phyloP scores from a whole-genome alignment of 2,113 vertebrate species.

The Vulpes lagopus region DNA sequence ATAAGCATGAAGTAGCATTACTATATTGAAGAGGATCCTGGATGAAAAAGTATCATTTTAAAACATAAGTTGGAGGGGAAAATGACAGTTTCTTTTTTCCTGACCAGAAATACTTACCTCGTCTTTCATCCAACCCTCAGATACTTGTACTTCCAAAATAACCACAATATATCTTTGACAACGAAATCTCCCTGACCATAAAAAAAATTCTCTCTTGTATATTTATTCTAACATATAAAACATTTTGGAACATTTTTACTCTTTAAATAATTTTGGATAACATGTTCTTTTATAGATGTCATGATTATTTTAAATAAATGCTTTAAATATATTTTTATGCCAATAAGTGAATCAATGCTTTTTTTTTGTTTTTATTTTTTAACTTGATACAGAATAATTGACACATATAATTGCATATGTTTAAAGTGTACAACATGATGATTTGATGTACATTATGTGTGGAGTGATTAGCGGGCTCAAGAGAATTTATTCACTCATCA shows the following conservation, averaged over 20 bases:
- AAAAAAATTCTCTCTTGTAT: background rate
- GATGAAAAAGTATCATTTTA: background rate
- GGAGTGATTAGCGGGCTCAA: background rate
- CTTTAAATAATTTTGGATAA: background rate
- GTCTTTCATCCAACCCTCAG: background rate
- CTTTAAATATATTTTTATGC: conserved; percentile 40
- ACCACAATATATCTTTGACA: background rate
- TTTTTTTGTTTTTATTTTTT: background rate
- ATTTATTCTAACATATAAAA: background rate
- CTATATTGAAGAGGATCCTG: background rate
- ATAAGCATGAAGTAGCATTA: background rate
- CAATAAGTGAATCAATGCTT: background rate
- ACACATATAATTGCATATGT: background rate
- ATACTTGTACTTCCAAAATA: background rate
- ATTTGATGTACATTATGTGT: background rate
- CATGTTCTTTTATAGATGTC: background rate
- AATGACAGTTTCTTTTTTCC: background rate
- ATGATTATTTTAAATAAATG: conserved; percentile 48
- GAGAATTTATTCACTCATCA: background rate
- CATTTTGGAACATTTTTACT: background rate
- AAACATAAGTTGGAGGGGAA: background rate
- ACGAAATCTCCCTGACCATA: background rate
- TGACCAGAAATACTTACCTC: background rate
- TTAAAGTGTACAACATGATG: background rate
- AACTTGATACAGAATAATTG: background rate